A percentile compares a stretch with the other conserved stretches of the same genome.
These are phyloP conservation scores for Galerucella pusilla DNA, from an alignment of 2,888 invertebrate species.

Conservation along the genomic window DNA sequence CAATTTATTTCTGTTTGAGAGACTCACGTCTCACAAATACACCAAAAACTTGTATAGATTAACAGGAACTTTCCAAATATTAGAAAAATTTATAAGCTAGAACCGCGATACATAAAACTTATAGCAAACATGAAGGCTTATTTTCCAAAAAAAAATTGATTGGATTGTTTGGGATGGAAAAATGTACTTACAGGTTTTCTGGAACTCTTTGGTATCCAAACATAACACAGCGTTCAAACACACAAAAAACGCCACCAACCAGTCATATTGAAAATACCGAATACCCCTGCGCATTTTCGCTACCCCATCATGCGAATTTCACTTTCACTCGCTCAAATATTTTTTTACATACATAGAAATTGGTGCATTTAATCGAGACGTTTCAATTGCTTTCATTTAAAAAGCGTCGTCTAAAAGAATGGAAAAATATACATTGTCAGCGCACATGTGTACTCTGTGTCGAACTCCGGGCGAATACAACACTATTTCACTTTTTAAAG, in stretches of 20 bases:
- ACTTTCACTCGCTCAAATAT: not conserved
- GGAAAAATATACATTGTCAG: constrained; percentile 42
- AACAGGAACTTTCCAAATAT: too few relatives aligned
- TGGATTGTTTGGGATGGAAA: too few relatives aligned
- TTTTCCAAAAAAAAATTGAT: too few relatives aligned
- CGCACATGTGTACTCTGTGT: constrained; percentile 47
- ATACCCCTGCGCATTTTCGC: constrained; percentile 45
- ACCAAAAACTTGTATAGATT: too few relatives aligned
- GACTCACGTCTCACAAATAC: too few relatives aligned
- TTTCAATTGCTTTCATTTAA: not conserved
- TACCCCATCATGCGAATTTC: constrained; percentile 36
- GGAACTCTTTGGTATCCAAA: constrained; percentile 56
- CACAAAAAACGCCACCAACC: constrained; percentile 40
- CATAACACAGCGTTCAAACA: constrained; percentile 40
- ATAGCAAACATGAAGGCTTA: too few relatives aligned
- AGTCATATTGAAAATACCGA: constrained; percentile 25
- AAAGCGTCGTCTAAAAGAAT: not conserved
- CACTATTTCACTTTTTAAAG: constrained; percentile 44
- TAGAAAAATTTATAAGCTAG: too few relatives aligned
- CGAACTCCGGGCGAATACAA: constrained; percentile 46
- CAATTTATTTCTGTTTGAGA: too few relatives aligned
- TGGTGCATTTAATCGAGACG: not conserved
- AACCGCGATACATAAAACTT: too few relatives aligned
- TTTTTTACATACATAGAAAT: not conserved
- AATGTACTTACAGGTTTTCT: constrained; percentile 55